phyloP scores from a whole-genome alignment of 2,113 vertebrate species.

The Podarcis muralis region DNA sequence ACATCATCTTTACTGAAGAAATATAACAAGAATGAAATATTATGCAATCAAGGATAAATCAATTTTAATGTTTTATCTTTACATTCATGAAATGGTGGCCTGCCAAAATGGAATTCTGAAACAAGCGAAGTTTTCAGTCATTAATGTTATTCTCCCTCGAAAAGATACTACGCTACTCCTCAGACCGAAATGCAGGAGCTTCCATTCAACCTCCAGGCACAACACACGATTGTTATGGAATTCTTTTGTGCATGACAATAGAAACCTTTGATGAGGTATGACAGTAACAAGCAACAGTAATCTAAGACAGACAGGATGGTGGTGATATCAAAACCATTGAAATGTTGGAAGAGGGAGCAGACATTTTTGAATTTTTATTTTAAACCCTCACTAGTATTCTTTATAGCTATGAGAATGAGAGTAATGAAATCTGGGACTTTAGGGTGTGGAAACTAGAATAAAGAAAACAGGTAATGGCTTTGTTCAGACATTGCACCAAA shows the following conservation, averaged over 20 bases:
- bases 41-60: not conserved
- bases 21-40: not conserved
- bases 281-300: not conserved
- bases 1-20: not conserved
- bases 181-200: not conserved
- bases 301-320: not conserved
- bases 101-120: not conserved
- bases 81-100: not conserved
- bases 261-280: not conserved
- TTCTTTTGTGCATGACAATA: not conserved
- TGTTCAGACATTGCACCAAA: not conserved
- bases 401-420: not conserved
- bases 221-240: not conserved
- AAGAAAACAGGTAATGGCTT: not conserved
- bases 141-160: not conserved
- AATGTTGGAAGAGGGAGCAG: not conserved
- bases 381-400: not conserved
- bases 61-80: slow-evolving; percentile 11
- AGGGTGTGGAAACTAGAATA: not conserved
- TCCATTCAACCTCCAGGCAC: not conserved
- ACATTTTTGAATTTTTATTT: not conserved
- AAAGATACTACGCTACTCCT: not conserved
- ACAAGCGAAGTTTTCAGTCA: not conserved
- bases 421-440: not conserved
- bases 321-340: not conserved